Base-by-base conservation (phyloP, 1,140 invertebrate species). In the Vanessa tameamea region DNA sequence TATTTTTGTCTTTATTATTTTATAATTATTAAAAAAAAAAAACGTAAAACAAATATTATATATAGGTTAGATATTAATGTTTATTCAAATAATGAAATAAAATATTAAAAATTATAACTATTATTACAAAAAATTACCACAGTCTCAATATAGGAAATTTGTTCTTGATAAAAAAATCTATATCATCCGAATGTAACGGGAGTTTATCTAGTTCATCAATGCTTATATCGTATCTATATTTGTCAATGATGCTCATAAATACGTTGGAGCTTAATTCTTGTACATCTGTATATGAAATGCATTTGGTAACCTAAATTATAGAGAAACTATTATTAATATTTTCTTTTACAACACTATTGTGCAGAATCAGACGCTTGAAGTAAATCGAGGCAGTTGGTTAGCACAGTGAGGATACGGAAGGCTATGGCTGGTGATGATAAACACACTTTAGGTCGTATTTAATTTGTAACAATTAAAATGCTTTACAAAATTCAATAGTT, bases 101-200 rank as follows among this genome's bases (percentile, higher is more conserved):
- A 50, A 50, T n/a, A 14, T 15, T 4, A 13, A 50, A 50, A 3
- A 14, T n/a, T n/a, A 5, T n/a, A 5, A 5, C 0, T 50, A 13
- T 14, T 15, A 50, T 50, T 6, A 15, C 4, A 15, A 50, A 50
- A 26, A 59, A 59, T 43, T 76, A 87, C 86, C 79, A 79, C 23
- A 87, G 63, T 67, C 78, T 76, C n/a, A 86, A 69, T 53, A 83
- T 77, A 8, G 87, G 87, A 64, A 82, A 88, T 69, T 86, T 84
- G 16, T 77, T 75, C 55, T 77, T 76, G 7, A 87, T 43, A 47
- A 84, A 86, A 0, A 73, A 53, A 23, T 85, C 83, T 0, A 86
- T 12, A 37, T 85, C 78, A 31, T 83, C 77, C 7, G 75, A 55
- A n/a, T 66, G 53, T 0, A 85, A 23, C 4, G 82, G 61, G 1